Evolutionary conservation across 2,113 vertebrate genomes (phyloP).

Genomic region (Propithecus coquereli): DNA sequence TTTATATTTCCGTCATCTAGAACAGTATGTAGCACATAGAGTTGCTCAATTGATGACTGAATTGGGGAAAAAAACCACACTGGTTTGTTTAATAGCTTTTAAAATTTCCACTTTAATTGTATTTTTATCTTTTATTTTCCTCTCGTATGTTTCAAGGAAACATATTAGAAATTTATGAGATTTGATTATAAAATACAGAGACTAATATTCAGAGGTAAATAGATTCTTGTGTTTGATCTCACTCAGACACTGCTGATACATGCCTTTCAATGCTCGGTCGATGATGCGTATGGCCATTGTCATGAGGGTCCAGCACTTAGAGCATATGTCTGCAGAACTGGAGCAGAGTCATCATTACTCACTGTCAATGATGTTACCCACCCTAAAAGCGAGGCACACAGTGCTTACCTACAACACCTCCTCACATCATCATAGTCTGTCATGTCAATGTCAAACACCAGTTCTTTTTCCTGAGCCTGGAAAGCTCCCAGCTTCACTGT

Average conservation of each 20-base stretch:
- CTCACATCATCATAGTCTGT: conserved; percentile 97
- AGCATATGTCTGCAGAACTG: conserved; percentile 95
- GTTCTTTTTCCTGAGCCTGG: conserved; percentile 96
- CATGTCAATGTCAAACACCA: conserved; percentile 99
- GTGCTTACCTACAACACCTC: conserved; percentile 92
- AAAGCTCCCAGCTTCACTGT: conserved; percentile 93
- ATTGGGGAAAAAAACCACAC: not conserved
- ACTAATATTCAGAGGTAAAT: conserved; percentile 14
- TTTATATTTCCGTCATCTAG: not conserved
- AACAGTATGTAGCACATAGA: not conserved
- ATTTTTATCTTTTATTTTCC: not conserved
- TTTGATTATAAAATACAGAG: conserved; percentile 21
- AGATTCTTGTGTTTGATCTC: not conserved
- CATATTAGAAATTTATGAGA: not conserved
- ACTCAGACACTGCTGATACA: conserved; percentile 11
- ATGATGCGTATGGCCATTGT: conserved; percentile 93
- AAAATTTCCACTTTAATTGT: conserved; percentile 16
- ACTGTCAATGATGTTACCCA: not conserved
- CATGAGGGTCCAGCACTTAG: conserved; percentile 98
- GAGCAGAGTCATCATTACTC: conserved; percentile 51
- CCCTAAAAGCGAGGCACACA: fast-evolving
- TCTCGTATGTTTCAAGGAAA: conserved; percentile 14
- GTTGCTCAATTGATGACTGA: not conserved
- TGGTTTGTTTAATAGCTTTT: not conserved
- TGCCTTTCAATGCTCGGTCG: conserved; percentile 88